These are phyloP conservation scores for Crioceris asparagi DNA, from an alignment of 2,888 invertebrate genomes.

Conservation along the genomic window DNA sequence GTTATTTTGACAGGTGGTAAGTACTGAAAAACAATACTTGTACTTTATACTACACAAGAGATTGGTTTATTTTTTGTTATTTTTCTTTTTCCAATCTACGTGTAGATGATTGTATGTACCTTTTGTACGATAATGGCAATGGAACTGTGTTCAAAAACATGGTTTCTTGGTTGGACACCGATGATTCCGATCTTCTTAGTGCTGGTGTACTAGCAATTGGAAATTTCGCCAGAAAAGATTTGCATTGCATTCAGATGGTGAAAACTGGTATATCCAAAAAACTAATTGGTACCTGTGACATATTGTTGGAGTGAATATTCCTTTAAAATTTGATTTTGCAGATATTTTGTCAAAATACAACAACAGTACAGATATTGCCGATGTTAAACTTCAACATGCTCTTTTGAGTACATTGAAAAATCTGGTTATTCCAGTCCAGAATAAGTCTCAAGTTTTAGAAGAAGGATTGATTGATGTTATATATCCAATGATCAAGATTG, in stretches of 20 bases:
- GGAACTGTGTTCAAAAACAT: conserved; percentile 62
- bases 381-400: conserved; percentile 59
- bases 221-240: conserved; percentile 81
- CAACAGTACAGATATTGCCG: conserved; percentile 41
- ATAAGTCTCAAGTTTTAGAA: conserved; percentile 62
- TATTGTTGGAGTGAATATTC: background rate
- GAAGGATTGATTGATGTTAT: conserved; percentile 64
- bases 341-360: conserved; percentile 45
- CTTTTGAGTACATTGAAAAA: conserved; percentile 69
- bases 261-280: conserved; percentile 65
- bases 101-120: conserved; percentile 77
- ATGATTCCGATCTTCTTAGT: conserved; percentile 64
- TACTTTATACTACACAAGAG: no score
- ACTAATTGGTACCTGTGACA: conserved; percentile 42
- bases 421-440: conserved; percentile 59
- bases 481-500: conserved; percentile 54
- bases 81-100: no score
- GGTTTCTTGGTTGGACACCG: conserved; percentile 65
- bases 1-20: conserved; percentile 77
- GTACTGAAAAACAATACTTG: conserved; percentile 4
- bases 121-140: conserved; percentile 65
- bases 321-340: conserved; percentile 14
- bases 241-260: conserved; percentile 76
- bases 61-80: no score
- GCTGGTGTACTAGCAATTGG: conserved; percentile 78